These are phyloP conservation scores for Abramis brama DNA, from an alignment of 2,113 vertebrate species.

Conservation along the genomic window DNA sequence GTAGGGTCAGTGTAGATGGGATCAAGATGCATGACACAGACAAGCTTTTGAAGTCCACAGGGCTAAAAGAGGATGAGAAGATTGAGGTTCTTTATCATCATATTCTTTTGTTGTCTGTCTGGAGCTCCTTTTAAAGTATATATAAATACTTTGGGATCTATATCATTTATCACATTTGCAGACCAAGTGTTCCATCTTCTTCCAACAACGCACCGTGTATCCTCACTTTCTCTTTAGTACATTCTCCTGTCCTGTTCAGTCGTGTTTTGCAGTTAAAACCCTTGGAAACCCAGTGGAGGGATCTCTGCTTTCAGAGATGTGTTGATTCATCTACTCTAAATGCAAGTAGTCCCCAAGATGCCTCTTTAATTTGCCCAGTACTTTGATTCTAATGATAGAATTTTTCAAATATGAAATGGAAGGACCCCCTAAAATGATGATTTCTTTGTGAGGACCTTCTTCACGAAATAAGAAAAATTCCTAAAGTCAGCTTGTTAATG, in stretches of 20 bases:
- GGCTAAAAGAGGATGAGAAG: neutral
- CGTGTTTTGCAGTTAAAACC: neutral
- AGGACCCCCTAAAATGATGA: neutral
- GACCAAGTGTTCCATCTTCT: neutral
- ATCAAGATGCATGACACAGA: constrained; percentile 1
- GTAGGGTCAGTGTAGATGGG: constrained; percentile 12
- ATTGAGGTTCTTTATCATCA: neutral
- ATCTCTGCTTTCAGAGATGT: neutral
- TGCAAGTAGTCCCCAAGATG: neutral
- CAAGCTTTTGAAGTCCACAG: neutral
- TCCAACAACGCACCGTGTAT: neutral
- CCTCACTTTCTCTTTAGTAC: neutral
- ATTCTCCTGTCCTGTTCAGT: neutral
- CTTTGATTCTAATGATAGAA: neutral
- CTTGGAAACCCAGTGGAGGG: neutral
- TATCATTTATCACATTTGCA: constrained; percentile 2
- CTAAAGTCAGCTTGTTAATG: too few relatives aligned
- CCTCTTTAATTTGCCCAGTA: neutral
- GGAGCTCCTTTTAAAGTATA: neutral
- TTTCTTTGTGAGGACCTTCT: neutral
- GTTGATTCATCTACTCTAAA: neutral
- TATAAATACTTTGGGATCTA: neutral
- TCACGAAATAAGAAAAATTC: neutral
- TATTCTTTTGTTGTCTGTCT: neutral
- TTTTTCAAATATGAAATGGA: neutral